A percentile compares a stretch with the other conserved stretches of the same genome.
Evolutionary conservation across 2,888 invertebrate genomes (phyloP).

Genomic region (Hemistola chrysoprasaria): DNA sequence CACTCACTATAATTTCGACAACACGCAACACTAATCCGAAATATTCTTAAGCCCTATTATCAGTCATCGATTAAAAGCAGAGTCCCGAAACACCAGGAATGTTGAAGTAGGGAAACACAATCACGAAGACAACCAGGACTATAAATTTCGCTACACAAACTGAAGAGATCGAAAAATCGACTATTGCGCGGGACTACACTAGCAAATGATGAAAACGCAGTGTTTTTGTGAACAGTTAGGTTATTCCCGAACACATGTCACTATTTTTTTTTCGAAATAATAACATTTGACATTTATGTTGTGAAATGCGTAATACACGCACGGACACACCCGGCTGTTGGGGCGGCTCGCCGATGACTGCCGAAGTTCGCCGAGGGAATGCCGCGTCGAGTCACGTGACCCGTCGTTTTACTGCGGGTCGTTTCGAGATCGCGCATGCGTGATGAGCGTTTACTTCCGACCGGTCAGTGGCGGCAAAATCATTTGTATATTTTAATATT

Average conservation of each 20-base stretch:
- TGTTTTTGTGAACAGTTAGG: slow-evolving; percentile 50
- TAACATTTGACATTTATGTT: slow-evolving; percentile 72
- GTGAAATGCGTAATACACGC: slow-evolving; percentile 46
- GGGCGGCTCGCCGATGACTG: slow-evolving; percentile 70
- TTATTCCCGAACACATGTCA: slow-evolving; percentile 62
- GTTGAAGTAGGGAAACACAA: slow-evolving; percentile 67
- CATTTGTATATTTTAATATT: slow-evolving; percentile 32
- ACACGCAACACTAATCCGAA: slow-evolving; percentile 47
- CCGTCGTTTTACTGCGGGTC: slow-evolving; percentile 82
- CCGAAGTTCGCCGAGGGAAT: slow-evolving; percentile 78
- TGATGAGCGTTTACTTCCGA: slow-evolving; percentile 34
- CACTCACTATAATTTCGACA: slow-evolving; percentile 46
- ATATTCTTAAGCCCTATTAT: slow-evolving; percentile 37
- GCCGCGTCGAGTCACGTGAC: slow-evolving; percentile 82
- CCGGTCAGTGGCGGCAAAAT: slow-evolving; percentile 67
- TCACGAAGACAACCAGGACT: slow-evolving; percentile 60
- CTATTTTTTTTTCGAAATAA: slow-evolving; percentile 69
- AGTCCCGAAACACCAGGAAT: slow-evolving; percentile 51
- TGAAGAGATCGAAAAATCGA: slow-evolving; percentile 44
- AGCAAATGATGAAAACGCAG: slow-evolving; percentile 42
- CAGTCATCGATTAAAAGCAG: slow-evolving; percentile 44
- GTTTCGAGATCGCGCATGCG: slow-evolving; percentile 76
- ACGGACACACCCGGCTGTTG: slow-evolving; percentile 48
- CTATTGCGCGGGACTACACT: slow-evolving; percentile 40
- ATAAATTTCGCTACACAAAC: slow-evolving; percentile 65